Evolutionary conservation across 1,140 invertebrate genomes (phyloP).

Genomic region (Bombus cullumanus): DNA sequence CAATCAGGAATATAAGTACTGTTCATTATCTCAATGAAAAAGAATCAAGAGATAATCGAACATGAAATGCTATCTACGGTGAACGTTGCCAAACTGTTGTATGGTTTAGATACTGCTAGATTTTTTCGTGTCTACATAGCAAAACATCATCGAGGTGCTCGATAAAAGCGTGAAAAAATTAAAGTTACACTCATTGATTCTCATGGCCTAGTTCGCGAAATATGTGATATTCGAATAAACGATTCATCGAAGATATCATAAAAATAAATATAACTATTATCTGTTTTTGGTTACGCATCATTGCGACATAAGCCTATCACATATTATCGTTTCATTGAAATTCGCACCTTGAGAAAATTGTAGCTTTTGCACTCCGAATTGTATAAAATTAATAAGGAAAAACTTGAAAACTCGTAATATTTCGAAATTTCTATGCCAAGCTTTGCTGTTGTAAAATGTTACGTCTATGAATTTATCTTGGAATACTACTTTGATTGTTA

Average conservation of each 20-base stretch:
- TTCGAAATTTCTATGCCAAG: not conserved
- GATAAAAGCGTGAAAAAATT: conserved; percentile 51
- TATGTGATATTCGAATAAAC: not conserved
- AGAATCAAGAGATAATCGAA: conserved; percentile 35
- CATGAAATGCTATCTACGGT: conserved; percentile 42
- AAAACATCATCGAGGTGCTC: not conserved
- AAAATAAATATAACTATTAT: not conserved
- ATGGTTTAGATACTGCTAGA: conserved; percentile 72
- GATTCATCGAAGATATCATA: not conserved
- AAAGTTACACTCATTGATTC: conserved; percentile 29
- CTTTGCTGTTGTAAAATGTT: too few species aligned
- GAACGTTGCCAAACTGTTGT: conserved; percentile 77
- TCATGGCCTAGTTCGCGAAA: not conserved
- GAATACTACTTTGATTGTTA: too few species aligned
- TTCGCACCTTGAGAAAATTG: too few species aligned
- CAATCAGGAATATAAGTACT: not conserved
- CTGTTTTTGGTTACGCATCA: not conserved
- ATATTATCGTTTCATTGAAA: too few species aligned
- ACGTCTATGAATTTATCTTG: too few species aligned
- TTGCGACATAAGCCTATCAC: not conserved
- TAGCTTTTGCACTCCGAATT: not conserved
- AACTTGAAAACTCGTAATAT: not conserved
- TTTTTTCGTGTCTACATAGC: conserved; percentile 45
- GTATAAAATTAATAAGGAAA: not conserved
- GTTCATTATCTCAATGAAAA: not conserved